Conservation (phyloP, 2,888 invertebrate species). For the Microdon myrmicae region DNA sequence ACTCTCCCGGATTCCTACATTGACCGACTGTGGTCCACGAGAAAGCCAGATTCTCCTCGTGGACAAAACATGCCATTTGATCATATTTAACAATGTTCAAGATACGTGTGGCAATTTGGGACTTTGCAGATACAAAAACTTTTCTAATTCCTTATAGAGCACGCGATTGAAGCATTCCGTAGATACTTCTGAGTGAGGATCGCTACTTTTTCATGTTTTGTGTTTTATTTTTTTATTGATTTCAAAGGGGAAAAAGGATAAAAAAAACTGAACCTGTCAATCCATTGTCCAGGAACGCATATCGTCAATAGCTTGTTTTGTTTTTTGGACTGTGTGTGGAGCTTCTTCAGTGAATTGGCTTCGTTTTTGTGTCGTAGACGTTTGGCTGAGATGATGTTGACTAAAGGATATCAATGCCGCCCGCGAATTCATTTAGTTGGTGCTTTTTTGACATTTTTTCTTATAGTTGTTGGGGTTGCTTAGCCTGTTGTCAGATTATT, state of each 20-base stretch:
- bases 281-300: constrained; percentile 45
- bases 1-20: no score
- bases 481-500: constrained; percentile 38
- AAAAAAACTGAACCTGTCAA: constrained; percentile 39
- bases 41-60: constrained; percentile 2
- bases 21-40: no score
- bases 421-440: constrained; percentile 32
- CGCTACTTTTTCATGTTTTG: constrained; percentile 13
- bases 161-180: constrained; percentile 38
- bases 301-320: constrained; percentile 37
- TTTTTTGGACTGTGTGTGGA: constrained; percentile 24
- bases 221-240: no score
- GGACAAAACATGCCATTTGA: constrained; percentile 25
- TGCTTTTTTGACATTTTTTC: neutral
- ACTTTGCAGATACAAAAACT: constrained; percentile 25
- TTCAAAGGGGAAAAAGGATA: constrained; percentile 21
- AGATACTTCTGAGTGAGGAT: constrained; percentile 12
- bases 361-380: no score
- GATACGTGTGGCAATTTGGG: constrained; percentile 46
- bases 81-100: constrained; percentile 26
- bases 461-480: neutral
- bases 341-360: constrained; percentile 5
- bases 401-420: constrained; percentile 48
- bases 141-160: constrained; percentile 39
- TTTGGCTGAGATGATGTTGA: constrained; percentile 44